A percentile compares a stretch with the other conserved stretches of the same genome.
Evolutionary conservation across 2,797 vertebrate genomes (phyloP).

Genomic region (Myotis myotis): DNA sequence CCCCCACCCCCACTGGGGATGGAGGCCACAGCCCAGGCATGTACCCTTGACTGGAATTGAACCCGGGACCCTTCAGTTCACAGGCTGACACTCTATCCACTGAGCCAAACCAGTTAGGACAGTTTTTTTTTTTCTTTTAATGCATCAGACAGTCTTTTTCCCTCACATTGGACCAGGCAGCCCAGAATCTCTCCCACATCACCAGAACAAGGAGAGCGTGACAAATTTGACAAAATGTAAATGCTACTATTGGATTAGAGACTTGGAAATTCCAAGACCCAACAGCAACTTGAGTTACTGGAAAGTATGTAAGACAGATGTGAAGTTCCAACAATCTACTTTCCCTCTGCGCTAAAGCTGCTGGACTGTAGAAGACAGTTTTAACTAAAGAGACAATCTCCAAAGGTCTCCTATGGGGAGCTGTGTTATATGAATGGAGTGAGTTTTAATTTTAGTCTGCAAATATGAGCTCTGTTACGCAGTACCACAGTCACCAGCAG

Average conservation of each 20-base stretch:
- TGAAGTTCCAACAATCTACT: conserved; percentile 31
- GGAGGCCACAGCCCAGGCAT: background rate
- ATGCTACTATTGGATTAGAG: background rate
- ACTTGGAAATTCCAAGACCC: conserved; percentile 11
- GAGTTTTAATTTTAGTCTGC: conserved; percentile 84
- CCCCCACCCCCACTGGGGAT: background rate
- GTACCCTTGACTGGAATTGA: background rate
- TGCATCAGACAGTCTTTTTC: background rate
- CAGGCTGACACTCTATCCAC: background rate
- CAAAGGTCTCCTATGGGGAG: conserved; percentile 65
- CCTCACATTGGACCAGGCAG: background rate
- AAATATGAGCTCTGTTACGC: conserved; percentile 79
- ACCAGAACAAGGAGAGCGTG: background rate
- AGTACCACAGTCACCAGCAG: conserved; percentile 75
- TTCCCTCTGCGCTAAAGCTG: conserved; percentile 62
- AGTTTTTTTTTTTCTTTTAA: background rate
- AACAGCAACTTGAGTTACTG: background rate
- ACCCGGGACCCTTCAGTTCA: background rate
- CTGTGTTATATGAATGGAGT: conserved; percentile 74
- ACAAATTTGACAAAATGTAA: background rate
- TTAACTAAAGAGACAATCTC: conserved; percentile 78
- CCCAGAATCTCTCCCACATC: background rate
- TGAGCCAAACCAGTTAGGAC: background rate
- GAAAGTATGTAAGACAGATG: conserved; percentile 43
- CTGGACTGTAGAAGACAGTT: conserved; percentile 67